These are phyloP conservation scores for Ictalurus furcatus DNA, from an alignment of 2,113 vertebrate genomes.

Conservation along the genomic window DNA sequence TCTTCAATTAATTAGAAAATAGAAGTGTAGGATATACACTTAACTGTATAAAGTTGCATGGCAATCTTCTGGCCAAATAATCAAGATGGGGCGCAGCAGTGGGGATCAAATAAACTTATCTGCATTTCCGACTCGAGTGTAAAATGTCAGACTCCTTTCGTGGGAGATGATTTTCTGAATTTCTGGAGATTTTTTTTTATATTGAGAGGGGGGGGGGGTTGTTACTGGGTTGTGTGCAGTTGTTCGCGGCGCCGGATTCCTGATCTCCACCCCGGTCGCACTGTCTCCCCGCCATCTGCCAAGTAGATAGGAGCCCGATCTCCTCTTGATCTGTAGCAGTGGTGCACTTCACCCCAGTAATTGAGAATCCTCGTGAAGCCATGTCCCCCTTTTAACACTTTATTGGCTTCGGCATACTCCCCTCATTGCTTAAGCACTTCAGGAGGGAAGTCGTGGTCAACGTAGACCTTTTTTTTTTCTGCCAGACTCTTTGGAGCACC, in stretches of 20 bases:
- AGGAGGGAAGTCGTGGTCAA: background rate
- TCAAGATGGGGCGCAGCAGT: too few species aligned
- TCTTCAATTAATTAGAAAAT: background rate
- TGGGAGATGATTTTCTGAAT: too few species aligned
- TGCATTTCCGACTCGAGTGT: too few species aligned
- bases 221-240: too few species aligned
- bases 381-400: constrained; percentile 12
- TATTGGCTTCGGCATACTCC: background rate
- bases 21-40: background rate
- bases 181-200: too few species aligned
- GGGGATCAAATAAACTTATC: too few species aligned
- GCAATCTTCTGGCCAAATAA: too few species aligned
- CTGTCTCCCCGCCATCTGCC: background rate
- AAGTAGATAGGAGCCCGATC: background rate
- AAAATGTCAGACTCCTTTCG: too few species aligned
- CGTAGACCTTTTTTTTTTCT: background rate
- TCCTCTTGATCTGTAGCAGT: background rate
- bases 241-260: background rate
- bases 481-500: background rate
- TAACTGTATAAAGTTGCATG: too few species aligned
- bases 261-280: background rate
- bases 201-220: too few species aligned
- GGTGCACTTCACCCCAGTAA: background rate
- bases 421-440: background rate
- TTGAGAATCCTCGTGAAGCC: constrained; percentile 1